Evolutionary conservation across 2,888 invertebrate genomes (phyloP).

Genomic region (Chrysotoxum bicinctum): DNA sequence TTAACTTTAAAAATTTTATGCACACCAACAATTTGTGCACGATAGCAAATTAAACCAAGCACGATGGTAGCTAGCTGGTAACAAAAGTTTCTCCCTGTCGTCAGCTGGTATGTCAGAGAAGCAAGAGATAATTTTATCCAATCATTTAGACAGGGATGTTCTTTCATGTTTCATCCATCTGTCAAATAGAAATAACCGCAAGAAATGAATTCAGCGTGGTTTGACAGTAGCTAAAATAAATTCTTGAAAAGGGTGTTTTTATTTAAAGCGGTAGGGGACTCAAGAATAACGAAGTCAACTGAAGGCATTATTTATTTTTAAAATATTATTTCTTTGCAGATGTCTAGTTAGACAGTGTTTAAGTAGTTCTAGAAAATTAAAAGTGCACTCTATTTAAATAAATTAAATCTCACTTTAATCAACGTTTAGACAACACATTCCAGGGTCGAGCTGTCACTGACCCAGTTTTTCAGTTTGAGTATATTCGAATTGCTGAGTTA

Average conservation of each 20-base stretch:
- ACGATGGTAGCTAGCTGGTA: not conserved
- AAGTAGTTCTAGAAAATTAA: too few relatives aligned
- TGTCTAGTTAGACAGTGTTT: too few relatives aligned
- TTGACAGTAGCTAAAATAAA: not conserved
- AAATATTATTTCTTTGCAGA: too few relatives aligned
- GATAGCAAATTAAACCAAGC: not conserved
- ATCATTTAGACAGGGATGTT: constrained; percentile 11
- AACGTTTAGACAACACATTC: too few relatives aligned
- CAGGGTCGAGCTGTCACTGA: too few relatives aligned
- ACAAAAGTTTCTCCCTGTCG: not conserved
- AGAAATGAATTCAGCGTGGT: constrained; percentile 24
- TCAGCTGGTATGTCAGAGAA: constrained; percentile 18
- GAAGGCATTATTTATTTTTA: too few relatives aligned
- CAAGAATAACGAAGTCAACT: too few relatives aligned
- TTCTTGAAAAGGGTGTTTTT: not conserved
- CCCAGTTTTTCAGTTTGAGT: too few relatives aligned
- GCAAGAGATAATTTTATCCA: constrained; percentile 18
- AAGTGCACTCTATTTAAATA: too few relatives aligned
- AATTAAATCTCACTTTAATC: too few relatives aligned
- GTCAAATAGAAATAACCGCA: constrained; percentile 50
- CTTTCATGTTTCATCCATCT: constrained; percentile 12
- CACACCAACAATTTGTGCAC: not conserved
- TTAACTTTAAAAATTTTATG: constrained; percentile 24
- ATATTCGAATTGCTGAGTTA: too few relatives aligned
- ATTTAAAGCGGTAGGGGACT: too few relatives aligned